Evolutionary conservation across 2,113 vertebrate species (phyloP).

Genomic region (Menidia beryllina): DNA sequence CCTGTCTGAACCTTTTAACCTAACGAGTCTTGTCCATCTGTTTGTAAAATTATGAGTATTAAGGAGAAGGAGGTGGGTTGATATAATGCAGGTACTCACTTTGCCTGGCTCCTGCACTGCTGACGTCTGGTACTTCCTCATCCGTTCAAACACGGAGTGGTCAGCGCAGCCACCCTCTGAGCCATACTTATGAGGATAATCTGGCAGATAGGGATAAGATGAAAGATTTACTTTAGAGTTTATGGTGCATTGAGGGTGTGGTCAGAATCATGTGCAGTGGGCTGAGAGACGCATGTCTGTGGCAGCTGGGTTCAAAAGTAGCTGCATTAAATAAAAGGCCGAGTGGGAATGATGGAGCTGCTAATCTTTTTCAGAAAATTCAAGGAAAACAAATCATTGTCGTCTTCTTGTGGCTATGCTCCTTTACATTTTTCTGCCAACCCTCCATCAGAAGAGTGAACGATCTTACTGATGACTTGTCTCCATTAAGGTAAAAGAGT

Average conservation of each 20-base stretch:
- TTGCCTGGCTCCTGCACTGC: slow-evolving; percentile 77
- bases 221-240: slow-evolving; percentile 14
- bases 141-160: slow-evolving; percentile 90
- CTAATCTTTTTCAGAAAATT: slow-evolving; percentile 2
- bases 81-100: slow-evolving; percentile 62
- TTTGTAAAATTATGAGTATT: slow-evolving; percentile 25
- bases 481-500: background rate
- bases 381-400: background rate
- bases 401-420: background rate
- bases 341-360: background rate
- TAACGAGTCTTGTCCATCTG: slow-evolving; percentile 18
- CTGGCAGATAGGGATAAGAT: slow-evolving; percentile 55
- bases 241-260: slow-evolving; percentile 25
- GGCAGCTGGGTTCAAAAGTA: background rate
- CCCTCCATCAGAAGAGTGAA: background rate
- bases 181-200: slow-evolving; percentile 88
- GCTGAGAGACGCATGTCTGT: background rate
- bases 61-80: background rate
- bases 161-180: slow-evolving; percentile 94
- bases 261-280: background rate
- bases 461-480: background rate
- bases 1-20: slow-evolving; percentile 11
- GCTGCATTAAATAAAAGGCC: slow-evolving; percentile 11
- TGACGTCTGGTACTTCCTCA: slow-evolving; percentile 84
- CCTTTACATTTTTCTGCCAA: background rate